Base-by-base conservation (phyloP, 2,797 vertebrate species). In the Babyrousa celebensis region DNA sequence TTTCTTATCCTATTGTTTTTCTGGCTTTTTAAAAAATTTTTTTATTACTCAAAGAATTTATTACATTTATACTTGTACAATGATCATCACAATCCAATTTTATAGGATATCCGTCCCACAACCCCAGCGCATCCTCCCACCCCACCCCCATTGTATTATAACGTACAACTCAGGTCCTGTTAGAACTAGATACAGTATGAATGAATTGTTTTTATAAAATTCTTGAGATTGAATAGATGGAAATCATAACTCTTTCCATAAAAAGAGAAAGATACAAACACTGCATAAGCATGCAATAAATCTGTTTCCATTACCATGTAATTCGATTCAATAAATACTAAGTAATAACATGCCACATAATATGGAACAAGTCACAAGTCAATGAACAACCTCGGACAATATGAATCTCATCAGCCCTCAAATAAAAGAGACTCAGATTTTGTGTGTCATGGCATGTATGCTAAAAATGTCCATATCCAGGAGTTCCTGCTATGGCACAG, bases 181-280 rank as follows among this genome's bases (percentile, higher is more conserved):
- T 20, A 96, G 62, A 92, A 89, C 48, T 71, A 88, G 72, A 89
- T 3, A 85, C 11, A 92, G 70, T n/a, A 83, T 23, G 40, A 62
- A 79, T 75, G 72, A 48, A 48, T 48, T 48, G 62, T 91, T 94
- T 71, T 86, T 93, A 82, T 83, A 95, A 92, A 83, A 91, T 29
- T 62, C 43, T 52, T 77, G 68, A 92, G 52, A 90, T 3, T 62
- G 52, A 90, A 94, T 89, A 91, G 77, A 92, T 80, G 60, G 85
- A 97, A 97, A 78, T 68, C 82, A 92, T 16, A 94, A 92, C 29
- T 91, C n/a, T 56, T 91, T 84, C 85, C 83, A 95, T 52, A 90
- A 87, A 89, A 96, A 60, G 71, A 74, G 23, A 97, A 96, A 89
- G 85, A 68, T 27, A 77, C 29, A 94, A 74, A 82, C 80, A 96